These are phyloP conservation scores for Triplophysa tibetana DNA, from an alignment of 2,113 vertebrate genomes.

Conservation along the genomic window DNA sequence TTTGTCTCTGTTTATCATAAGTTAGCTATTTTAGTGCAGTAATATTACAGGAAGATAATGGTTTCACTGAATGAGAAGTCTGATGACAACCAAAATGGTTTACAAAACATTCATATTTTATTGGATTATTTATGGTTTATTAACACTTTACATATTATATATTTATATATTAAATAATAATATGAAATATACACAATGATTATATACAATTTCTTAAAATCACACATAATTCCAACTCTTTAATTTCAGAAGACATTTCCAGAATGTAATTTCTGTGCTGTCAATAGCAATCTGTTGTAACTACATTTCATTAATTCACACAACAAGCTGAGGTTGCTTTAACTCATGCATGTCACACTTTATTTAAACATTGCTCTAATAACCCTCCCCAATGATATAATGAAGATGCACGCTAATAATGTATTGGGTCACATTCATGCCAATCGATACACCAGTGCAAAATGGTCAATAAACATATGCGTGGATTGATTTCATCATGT, in stretches of 20 bases:
- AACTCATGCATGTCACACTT: neutral
- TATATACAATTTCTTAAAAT: neutral
- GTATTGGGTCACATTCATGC: conserved; percentile 61
- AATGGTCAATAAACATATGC: conserved; percentile 78
- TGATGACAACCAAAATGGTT: no score
- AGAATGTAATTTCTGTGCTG: neutral
- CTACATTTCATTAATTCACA: conserved; percentile 2
- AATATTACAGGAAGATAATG: no score
- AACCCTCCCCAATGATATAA: conserved; percentile 58
- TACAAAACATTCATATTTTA: no score
- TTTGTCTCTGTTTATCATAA: no score
- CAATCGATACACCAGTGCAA: conserved; percentile 67
- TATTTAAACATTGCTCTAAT: conserved; percentile 53
- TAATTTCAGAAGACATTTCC: neutral
- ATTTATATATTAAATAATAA: neutral
- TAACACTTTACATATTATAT: neutral
- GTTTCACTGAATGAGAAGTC: neutral
- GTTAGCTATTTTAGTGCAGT: neutral
- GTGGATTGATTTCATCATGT: conserved; percentile 74
- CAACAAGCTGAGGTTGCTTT: neutral
- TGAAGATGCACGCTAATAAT: conserved; percentile 63
- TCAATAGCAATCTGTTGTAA: neutral
- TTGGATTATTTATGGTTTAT: neutral
- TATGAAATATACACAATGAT: neutral
- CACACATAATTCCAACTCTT: neutral